These are phyloP conservation scores for Hirtodrosophila trivittata DNA, from an alignment of 2,888 invertebrate species.

Conservation along the genomic window DNA sequence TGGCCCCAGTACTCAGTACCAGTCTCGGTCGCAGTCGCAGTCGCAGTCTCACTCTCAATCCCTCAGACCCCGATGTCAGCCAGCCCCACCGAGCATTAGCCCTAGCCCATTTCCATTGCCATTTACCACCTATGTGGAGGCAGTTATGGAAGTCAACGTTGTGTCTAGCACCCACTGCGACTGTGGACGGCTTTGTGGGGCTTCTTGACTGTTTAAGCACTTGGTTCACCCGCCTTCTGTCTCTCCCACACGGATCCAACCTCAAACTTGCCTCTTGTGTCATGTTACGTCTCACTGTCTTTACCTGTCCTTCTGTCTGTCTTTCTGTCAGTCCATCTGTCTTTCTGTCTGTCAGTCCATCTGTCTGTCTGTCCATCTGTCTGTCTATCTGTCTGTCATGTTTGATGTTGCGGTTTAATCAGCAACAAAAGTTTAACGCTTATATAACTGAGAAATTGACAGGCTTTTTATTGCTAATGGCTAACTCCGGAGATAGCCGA, in stretches of 20 bases:
- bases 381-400: slow-evolving; percentile 27
- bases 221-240: background rate
- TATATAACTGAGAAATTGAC: slow-evolving; percentile 36
- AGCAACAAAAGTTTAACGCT: slow-evolving; percentile 32
- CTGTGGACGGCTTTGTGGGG: slow-evolving; percentile 43
- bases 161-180: slow-evolving; percentile 33
- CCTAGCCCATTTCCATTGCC: slow-evolving; percentile 20
- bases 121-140: slow-evolving; percentile 41
- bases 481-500: background rate
- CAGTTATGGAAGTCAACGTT: slow-evolving; percentile 8
- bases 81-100: background rate
- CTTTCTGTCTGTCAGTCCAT: background rate
- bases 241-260: background rate
- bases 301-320: background rate
- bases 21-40: background rate
- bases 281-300: slow-evolving; percentile 30
- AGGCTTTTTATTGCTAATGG: slow-evolving; percentile 24
- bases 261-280: slow-evolving; percentile 32
- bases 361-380: background rate
- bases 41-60: background rate
- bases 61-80: background rate
- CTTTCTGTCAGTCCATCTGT: background rate
- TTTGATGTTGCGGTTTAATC: slow-evolving; percentile 48
- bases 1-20: slow-evolving; percentile 18
- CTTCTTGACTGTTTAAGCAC: slow-evolving; percentile 33